Evolutionary conservation across 2,888 invertebrate species (phyloP).

Genomic region (Campoplex nolae): DNA sequence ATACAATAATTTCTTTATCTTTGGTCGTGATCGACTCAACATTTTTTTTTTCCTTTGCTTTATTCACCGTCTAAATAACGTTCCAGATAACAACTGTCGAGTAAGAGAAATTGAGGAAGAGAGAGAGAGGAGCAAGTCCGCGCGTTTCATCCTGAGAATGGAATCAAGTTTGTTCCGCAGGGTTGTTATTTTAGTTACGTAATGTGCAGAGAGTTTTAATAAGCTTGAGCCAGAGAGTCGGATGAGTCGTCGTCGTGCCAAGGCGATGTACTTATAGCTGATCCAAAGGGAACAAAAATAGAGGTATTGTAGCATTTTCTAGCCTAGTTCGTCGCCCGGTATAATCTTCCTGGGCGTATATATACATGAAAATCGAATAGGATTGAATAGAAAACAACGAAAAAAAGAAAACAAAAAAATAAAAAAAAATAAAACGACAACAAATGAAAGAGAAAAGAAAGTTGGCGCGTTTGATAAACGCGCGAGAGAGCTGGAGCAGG

Average conservation of each 20-base stretch:
- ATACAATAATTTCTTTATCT: background rate
- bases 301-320: constrained; percentile 75
- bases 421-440: background rate
- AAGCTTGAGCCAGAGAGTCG: constrained; percentile 72
- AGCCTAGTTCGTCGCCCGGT: constrained; percentile 51
- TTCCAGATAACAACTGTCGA: background rate
- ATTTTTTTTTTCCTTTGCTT: constrained; percentile 1
- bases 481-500: background rate
- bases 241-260: constrained; percentile 72
- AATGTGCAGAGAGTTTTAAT: constrained; percentile 73
- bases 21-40: background rate
- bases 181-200: constrained; percentile 64
- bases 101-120: background rate
- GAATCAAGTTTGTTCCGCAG: constrained; percentile 52
- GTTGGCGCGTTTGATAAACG: background rate
- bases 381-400: background rate
- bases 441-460: constrained; percentile 7
- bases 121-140: background rate
- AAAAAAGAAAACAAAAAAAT: background rate
- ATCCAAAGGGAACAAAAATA: constrained; percentile 74
- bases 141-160: constrained; percentile 51
- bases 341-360: constrained; percentile 7
- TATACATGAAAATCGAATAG: background rate
- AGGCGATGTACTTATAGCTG: constrained; percentile 70
- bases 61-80: background rate